Evolutionary conservation across 2,888 invertebrate species (phyloP).

Genomic region (Mimumesa dahlbomi): DNA sequence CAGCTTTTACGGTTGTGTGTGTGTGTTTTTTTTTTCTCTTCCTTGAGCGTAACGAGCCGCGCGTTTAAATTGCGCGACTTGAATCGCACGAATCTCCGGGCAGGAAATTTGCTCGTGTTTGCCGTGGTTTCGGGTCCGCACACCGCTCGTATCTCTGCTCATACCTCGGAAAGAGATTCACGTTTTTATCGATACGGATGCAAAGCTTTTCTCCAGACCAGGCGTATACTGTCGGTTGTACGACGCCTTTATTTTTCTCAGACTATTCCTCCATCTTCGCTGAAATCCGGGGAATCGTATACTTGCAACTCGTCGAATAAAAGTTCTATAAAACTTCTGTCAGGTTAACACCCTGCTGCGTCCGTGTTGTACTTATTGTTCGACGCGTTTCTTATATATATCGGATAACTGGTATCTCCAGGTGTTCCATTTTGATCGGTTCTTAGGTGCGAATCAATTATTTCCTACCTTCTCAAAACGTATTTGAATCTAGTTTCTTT

Average conservation of each 20-base stretch:
- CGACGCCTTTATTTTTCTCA: conserved; percentile 6
- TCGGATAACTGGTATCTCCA: too few species aligned
- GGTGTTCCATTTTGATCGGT: too few species aligned
- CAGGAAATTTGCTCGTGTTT: conserved; percentile 32
- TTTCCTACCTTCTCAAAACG: too few species aligned
- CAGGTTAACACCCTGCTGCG: not conserved
- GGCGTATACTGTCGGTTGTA: not conserved
- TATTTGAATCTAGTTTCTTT: too few species aligned
- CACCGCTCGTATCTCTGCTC: not conserved
- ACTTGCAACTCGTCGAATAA: not conserved
- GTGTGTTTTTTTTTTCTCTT: conserved; percentile 6
- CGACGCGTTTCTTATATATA: too few species aligned
- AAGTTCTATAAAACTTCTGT: not conserved
- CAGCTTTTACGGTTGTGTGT: too few species aligned
- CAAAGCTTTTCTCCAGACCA: not conserved
- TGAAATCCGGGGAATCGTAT: not conserved
- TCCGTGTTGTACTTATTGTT: not conserved
- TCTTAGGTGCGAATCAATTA: too few species aligned
- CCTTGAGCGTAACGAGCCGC: not conserved
- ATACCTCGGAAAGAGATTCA: not conserved
- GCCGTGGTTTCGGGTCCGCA: not conserved
- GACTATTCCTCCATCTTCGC: not conserved
- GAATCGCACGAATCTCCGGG: conserved; percentile 6
- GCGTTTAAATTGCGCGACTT: conserved; percentile 26
- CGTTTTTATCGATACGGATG: not conserved